Base-by-base conservation (phyloP, 2,797 vertebrate species). In the Oreochromis mossambicus region DNA sequence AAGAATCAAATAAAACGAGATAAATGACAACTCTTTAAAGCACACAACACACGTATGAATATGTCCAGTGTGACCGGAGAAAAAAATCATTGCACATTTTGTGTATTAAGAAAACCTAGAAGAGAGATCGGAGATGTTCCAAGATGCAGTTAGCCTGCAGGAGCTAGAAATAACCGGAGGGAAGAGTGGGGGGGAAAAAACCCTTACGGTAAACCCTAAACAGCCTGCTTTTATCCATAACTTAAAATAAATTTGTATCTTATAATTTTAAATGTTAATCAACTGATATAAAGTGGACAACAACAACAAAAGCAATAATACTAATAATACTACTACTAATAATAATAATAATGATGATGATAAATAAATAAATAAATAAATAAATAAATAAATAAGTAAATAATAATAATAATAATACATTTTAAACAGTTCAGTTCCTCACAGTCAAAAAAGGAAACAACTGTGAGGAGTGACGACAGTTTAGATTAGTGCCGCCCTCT, bases 401-500 rank as follows among this genome's bases (percentile, higher is more conserved):
- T 13, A 38, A 38, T 21, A 41, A 68, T 41, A 41, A 43, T 24
- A 26, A 11, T 26, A 46, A 5, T 17, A 46, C 1, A 14, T 26
- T 46, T 43, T 5, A 26, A 46, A 73, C 68, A 3, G 24, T 70
- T 46, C 5, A 70, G n/a, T 17, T 63, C 58, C 3, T 36, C 58
- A 3, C 2, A 17, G 38, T 29, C 14, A 46, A 58, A 78, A 43
- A 21, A 13, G 13, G 36, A 41, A 29, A 63, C 34, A 24, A 8
- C 10, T 12, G 38, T 7, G 13, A 21, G 2, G 10, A 63, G 32
- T n/a, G 32, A 36, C 15, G 3, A 32, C 15, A 4, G 9, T 46
- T 32, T 80, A 6, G 24, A 50, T 26, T 24, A n/a, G 8, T 76
- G 61, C 85, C 87, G 89, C 87, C 56, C 86, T 85, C 91, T 87